Base-by-base conservation (phyloP, 2,797 vertebrate genomes). In the Gadopsis bispinosus region DNA sequence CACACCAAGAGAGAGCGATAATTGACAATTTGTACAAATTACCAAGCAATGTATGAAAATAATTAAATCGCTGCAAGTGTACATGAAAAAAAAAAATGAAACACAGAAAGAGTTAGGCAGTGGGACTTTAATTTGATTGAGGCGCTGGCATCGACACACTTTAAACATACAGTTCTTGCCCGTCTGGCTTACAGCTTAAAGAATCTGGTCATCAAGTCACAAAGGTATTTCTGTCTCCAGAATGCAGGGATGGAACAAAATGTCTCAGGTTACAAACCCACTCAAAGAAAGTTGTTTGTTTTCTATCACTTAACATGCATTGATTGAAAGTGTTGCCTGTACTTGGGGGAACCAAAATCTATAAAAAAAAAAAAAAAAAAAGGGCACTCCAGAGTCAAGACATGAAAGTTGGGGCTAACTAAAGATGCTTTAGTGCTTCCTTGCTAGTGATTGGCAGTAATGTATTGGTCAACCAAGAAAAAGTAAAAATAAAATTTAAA, bases 61-160 rank as follows among this genome's bases (percentile, higher is more conserved):
- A 29, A 41, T n/a, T 39, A 1, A 35, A 33, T 33, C 13, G 11
- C 22, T 31, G 0, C 1, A 31, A 33, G 2, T 63, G 9, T 5
- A 47, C 13, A 79, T 7, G 61, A 37, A n/a, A 51, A 37, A 1
- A 33, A 53, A 0, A 29, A 16, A 69, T 35, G 37, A 16, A 7
- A 22, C 35, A 43, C 31, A 74, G 35, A 22, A 68, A 83, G 63
- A 22, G 5, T 73, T 39, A 83, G 78, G 82, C 82, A 87, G 85
- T 77, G 87, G 69, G 83, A 90, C 75, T 94, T 94, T 91, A 88
- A 88, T 93, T 81, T 19, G 20, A 79, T 75, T 70, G 54, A 77
- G 81, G 85, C 69, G 59, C 89, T 88, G 88, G 88, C 89, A 89
- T 73, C 64, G 37, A 89, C 65, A 83, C 75, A 87, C 86, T 77